Conservation (phyloP, 2,888 invertebrate genomes). For the Ophonus ardosiacus region DNA sequence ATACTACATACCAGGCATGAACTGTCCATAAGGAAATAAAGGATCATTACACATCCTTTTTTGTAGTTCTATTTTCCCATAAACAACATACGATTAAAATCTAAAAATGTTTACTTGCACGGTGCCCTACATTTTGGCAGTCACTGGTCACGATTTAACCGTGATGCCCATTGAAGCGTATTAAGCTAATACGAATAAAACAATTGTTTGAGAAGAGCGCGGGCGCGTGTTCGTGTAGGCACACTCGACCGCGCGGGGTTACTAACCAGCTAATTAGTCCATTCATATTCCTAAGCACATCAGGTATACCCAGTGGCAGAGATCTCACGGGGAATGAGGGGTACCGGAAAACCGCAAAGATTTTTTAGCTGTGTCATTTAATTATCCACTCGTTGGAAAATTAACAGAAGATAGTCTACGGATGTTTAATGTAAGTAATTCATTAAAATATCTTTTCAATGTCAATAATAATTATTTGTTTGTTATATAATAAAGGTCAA, state of each 20-base stretch:
- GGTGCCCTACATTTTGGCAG: constrained; percentile 43
- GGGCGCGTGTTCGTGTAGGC: constrained; percentile 38
- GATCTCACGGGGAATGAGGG: background rate
- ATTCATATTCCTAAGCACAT: constrained; percentile 60
- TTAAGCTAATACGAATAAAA: constrained; percentile 61
- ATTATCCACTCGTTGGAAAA: constrained; percentile 4
- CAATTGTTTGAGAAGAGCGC: constrained; percentile 35
- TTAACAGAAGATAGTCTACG: background rate
- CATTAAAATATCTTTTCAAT: background rate
- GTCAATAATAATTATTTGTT: background rate
- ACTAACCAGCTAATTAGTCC: constrained; percentile 63
- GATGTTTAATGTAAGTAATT: background rate
- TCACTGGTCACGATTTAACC: constrained; percentile 56
- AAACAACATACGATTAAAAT: background rate
- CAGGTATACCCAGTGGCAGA: constrained; percentile 46
- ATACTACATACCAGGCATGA: too few relatives aligned
- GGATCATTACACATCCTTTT: too few relatives aligned
- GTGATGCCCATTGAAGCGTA: constrained; percentile 60
- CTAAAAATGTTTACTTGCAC: background rate
- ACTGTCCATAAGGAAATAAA: background rate
- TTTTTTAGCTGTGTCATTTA: constrained; percentile 38
- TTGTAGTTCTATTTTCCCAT: too few relatives aligned
- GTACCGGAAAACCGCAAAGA: constrained; percentile 10
- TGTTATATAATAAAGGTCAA: too few relatives aligned
- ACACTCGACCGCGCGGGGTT: constrained; percentile 52